Evolutionary conservation across 2,797 vertebrate species (phyloP).

Genomic region (Microchirus variegatus): DNA sequence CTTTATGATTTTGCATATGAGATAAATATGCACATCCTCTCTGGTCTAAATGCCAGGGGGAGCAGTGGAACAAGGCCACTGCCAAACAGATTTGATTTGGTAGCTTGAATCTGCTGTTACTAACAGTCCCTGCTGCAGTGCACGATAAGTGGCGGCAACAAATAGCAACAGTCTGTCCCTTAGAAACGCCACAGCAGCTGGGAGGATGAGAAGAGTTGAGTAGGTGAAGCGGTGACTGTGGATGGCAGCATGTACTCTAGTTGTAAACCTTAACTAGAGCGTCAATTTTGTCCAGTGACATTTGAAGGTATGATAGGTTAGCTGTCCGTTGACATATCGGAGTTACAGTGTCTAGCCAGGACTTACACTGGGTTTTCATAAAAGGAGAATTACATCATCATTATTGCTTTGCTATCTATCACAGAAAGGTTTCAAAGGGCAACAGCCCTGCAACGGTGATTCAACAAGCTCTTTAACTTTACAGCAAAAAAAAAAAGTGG

Average conservation of each 20-base stretch:
- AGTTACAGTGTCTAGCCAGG: background rate
- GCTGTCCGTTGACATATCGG: constrained; percentile 25
- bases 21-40: constrained; percentile 3
- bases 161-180: too few species aligned
- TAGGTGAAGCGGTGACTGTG: constrained; percentile 1
- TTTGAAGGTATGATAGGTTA: constrained; percentile 23
- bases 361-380: constrained; percentile 32
- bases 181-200: background rate
- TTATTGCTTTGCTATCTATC: constrained; percentile 61
- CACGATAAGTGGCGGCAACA: too few species aligned
- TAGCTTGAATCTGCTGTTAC: too few species aligned
- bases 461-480: background rate
- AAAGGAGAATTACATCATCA: constrained; percentile 45
- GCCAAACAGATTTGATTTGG: too few species aligned
- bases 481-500: too few species aligned
- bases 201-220: background rate
- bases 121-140: too few species aligned
- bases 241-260: background rate
- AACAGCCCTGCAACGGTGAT: constrained; percentile 32
- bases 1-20: background rate
- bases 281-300: constrained; percentile 4
- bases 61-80: constrained; percentile 5
- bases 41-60: background rate
- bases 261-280: constrained; percentile 4
- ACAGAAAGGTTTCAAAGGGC: constrained; percentile 61